These are phyloP conservation scores for Drosophila emarginata DNA, from an alignment of 2,888 invertebrate genomes.

Conservation along the genomic window DNA sequence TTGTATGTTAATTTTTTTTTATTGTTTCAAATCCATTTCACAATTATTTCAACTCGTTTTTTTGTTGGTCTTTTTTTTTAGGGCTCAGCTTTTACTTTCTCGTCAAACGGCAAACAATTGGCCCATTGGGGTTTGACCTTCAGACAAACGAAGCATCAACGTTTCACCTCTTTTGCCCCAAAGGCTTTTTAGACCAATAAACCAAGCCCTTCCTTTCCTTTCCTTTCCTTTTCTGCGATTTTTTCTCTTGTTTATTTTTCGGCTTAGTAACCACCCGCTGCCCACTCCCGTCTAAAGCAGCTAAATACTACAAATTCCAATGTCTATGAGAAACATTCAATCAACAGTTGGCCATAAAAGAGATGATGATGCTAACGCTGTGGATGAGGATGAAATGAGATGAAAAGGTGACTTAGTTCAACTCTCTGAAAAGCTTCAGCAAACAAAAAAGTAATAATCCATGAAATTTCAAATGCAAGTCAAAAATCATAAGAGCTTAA, in stretches of 20 bases:
- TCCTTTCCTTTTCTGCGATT: background rate
- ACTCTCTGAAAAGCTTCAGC: conserved; percentile 4
- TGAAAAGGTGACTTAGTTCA: conserved; percentile 4
- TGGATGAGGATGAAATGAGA: background rate
- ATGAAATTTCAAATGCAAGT: conserved; percentile 72
- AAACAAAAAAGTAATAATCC: conserved; percentile 62
- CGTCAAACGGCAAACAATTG: conserved; percentile 28
- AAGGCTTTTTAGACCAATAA: background rate
- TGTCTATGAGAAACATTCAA: conserved; percentile 25
- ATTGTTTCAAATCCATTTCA: conserved; percentile 43
- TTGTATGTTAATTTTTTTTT: conserved; percentile 14
- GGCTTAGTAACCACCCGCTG: background rate
- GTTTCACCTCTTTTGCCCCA: conserved; percentile 44
- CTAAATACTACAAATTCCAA: conserved; percentile 18
- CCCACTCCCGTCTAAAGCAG: background rate
- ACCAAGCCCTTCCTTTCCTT: conserved; percentile 59
- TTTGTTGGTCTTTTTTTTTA: background rate
- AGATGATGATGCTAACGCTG: conserved; percentile 1
- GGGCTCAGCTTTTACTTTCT: conserved; percentile 5
- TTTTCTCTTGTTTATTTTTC: conserved; percentile 1
- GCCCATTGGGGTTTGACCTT: conserved; percentile 41
- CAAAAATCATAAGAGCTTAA: conserved; percentile 51
- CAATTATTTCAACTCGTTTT: conserved; percentile 8
- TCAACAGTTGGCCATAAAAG: conserved; percentile 46
- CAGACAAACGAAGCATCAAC: conserved; percentile 19